These are phyloP conservation scores for Chelonus insularis DNA, from an alignment of 1,140 invertebrate species.

Conservation along the genomic window DNA sequence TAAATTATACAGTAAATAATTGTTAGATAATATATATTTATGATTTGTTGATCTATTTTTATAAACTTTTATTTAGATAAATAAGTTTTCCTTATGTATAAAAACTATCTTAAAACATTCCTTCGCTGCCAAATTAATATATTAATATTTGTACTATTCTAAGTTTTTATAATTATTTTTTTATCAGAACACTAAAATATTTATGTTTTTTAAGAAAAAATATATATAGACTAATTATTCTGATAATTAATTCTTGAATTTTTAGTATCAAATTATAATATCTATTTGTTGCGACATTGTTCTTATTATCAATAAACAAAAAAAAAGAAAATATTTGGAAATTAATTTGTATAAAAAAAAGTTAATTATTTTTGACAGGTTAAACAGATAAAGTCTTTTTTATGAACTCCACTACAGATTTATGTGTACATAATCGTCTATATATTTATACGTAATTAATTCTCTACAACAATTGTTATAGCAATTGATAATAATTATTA, in stretches of 20 bases:
- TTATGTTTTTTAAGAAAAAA: too few species aligned
- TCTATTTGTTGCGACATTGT: too few species aligned
- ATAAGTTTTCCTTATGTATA: conserved; percentile 44
- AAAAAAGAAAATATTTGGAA: too few species aligned
- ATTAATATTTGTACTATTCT: background rate
- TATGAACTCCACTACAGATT: too few species aligned
- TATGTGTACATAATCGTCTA: background rate
- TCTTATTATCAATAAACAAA: too few species aligned
- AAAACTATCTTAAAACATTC: conserved; percentile 8
- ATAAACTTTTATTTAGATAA: conserved; percentile 56
- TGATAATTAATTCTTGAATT: too few species aligned
- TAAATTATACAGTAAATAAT: conserved; percentile 39
- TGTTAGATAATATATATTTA: conserved; percentile 56
- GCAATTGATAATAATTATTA: background rate
- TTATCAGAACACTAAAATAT: background rate
- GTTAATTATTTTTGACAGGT: too few species aligned
- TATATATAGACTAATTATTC: too few species aligned
- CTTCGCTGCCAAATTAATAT: conserved; percentile 10
- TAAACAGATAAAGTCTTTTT: too few species aligned
- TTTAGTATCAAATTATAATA: too few species aligned
- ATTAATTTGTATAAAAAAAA: too few species aligned
- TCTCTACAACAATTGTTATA: conserved; percentile 1
- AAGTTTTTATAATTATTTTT: background rate
- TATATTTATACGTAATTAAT: background rate
- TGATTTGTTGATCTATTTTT: conserved; percentile 60